phyloP scores from a whole-genome alignment of 1,140 invertebrate genomes.

The Geopemphigus sp. region DNA sequence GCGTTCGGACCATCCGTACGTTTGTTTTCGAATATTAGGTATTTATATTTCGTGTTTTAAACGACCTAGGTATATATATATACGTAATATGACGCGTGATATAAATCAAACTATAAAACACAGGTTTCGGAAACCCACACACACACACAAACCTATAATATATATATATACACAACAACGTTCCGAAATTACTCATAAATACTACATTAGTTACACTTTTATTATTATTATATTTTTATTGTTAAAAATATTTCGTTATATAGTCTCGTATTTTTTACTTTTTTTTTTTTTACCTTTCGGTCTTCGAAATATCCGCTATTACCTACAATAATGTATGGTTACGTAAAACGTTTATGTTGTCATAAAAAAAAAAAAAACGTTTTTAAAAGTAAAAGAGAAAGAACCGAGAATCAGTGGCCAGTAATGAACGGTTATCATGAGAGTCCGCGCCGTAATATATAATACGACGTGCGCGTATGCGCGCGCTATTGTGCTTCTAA shows the following conservation, averaged over 20 bases:
- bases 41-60: too few relatives aligned
- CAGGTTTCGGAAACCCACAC: conserved; percentile 11
- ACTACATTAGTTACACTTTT: conserved; percentile 35
- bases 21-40: too few relatives aligned
- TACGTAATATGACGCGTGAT: neutral
- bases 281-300: conserved; percentile 5
- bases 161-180: neutral
- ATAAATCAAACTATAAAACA: conserved; percentile 6
- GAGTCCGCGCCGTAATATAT: neutral
- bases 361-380: neutral
- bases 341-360: too few relatives aligned
- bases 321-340: conserved; percentile 32
- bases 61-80: too few relatives aligned
- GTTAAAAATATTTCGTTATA: conserved; percentile 21
- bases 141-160: conserved; percentile 1
- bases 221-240: conserved; percentile 16
- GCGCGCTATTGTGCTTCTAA: neutral
- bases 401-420: neutral
- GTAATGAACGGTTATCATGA: conserved; percentile 7
- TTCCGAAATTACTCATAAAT: conserved; percentile 11
- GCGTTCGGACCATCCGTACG: too few relatives aligned
- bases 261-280: neutral
- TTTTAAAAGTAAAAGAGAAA: neutral
- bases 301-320: conserved; percentile 30
- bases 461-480: neutral